Percentiles rank a stretch among this genome's conserved stretches.
These are phyloP conservation scores for Calonectris borealis DNA, from an alignment of 2,113 vertebrate species.

Conservation along the genomic window DNA sequence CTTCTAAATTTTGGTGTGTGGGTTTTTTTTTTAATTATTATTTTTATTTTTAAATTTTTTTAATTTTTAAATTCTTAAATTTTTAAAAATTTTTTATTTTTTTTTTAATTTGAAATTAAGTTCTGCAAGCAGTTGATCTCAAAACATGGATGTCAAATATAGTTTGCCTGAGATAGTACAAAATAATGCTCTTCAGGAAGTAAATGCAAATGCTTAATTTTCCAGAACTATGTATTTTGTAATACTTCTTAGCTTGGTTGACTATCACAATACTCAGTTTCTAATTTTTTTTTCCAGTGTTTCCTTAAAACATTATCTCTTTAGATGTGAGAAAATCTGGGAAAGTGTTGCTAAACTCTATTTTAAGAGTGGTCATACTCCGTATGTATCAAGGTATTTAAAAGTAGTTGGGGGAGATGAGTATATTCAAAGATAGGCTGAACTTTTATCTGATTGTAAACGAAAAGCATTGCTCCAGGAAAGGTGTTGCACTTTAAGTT, in stretches of 20 bases:
- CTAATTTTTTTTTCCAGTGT: neutral
- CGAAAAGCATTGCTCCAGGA: neutral
- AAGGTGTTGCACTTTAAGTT: neutral
- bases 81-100: neutral
- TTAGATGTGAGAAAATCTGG: neutral
- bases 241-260: neutral
- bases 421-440: neutral
- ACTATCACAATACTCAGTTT: neutral
- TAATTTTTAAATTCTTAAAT: too few species aligned
- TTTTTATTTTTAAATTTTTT: neutral
- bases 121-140: neutral
- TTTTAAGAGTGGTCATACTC: neutral
- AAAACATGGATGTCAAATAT: neutral
- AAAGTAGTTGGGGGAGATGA: neutral
- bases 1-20: neutral
- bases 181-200: neutral
- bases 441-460: neutral
- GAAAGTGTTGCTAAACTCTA: neutral
- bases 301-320: neutral
- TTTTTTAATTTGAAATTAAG: neutral
- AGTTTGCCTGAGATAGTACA: neutral
- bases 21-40: neutral
- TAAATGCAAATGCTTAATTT: neutral
- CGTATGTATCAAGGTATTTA: neutral
- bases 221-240: neutral